Evolutionary conservation across 2,797 vertebrate species (phyloP).

Genomic region (Gymnoscopelus braueri): DNA sequence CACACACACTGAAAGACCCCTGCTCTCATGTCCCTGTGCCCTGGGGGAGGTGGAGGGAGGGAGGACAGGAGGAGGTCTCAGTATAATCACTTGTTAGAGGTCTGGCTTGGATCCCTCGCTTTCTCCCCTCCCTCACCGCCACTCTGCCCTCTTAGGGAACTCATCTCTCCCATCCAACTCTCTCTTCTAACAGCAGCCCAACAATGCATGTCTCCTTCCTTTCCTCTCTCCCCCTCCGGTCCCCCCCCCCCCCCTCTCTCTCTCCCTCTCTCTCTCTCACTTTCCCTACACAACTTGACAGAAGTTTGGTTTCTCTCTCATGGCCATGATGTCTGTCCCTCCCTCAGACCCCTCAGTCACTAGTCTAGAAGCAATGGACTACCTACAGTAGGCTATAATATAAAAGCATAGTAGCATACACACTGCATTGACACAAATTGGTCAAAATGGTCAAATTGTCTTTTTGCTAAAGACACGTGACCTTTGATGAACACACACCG

Average conservation of each 20-base stretch:
- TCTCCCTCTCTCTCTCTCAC: slow-evolving; percentile 40
- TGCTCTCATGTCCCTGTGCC: slow-evolving; percentile 80
- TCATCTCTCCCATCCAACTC: slow-evolving; percentile 39
- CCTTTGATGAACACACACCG: too few species aligned
- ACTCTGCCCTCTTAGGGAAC: slow-evolving; percentile 42
- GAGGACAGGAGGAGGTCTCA: slow-evolving; percentile 40
- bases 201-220: slow-evolving; percentile 16
- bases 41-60: slow-evolving; percentile 67
- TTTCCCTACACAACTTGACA: neutral
- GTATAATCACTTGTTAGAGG: slow-evolving; percentile 85
- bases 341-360: neutral
- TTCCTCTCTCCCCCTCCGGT: slow-evolving; percentile 48
- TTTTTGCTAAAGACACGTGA: too few species aligned
- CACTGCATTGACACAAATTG: too few species aligned
- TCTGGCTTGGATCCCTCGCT: slow-evolving; percentile 64
- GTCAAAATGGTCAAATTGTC: too few species aligned
- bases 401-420: too few species aligned
- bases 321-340: neutral
- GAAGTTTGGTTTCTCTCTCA: neutral
- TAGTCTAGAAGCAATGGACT: too few species aligned
- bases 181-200: slow-evolving; percentile 53
- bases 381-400: too few species aligned
- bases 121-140: slow-evolving; percentile 36
- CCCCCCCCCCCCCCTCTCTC: slow-evolving; percentile 58
- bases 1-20: slow-evolving; percentile 73